Conservation (phyloP, 2,888 invertebrate genomes). For the Chalcis sispes region DNA sequence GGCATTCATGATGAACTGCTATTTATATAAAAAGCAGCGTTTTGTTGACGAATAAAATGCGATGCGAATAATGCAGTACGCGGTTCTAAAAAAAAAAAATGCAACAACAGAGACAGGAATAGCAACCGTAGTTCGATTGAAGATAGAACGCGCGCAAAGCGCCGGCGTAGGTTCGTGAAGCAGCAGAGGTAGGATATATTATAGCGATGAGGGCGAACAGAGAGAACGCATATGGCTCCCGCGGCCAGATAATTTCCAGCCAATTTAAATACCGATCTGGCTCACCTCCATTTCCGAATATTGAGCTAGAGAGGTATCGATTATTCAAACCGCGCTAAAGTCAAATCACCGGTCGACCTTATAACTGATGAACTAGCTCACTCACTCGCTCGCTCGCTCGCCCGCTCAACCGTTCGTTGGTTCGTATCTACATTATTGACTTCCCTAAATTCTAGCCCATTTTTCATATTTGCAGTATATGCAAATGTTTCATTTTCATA, state of each 20-base stretch:
- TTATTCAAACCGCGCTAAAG: slow-evolving; percentile 68
- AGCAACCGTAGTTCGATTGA: not conserved
- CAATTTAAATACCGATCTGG: slow-evolving; percentile 71
- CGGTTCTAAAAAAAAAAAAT: too few species aligned
- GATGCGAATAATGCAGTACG: too few species aligned
- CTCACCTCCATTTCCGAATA: slow-evolving; percentile 67
- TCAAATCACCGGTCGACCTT: slow-evolving; percentile 67
- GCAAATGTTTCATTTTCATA: too few species aligned
- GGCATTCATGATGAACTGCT: too few species aligned
- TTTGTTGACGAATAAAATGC: too few species aligned
- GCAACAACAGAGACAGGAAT: too few species aligned
- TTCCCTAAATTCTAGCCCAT: not conserved
- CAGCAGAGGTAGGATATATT: slow-evolving; percentile 37
- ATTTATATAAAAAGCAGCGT: too few species aligned
- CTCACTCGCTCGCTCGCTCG: too few species aligned
- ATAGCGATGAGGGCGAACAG: too few species aligned
- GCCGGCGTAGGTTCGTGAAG: too few species aligned
- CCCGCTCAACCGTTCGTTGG: too few species aligned
- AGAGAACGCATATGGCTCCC: not conserved
- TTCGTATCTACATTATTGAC: slow-evolving; percentile 17
- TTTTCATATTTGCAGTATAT: too few species aligned
- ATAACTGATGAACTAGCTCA: slow-evolving; percentile 54
- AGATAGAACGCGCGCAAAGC: not conserved
- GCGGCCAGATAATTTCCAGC: slow-evolving; percentile 68
- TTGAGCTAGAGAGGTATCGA: slow-evolving; percentile 64